These are phyloP conservation scores for Parnassius orleans DNA, from an alignment of 2,888 invertebrate genomes.

Conservation along the genomic window DNA sequence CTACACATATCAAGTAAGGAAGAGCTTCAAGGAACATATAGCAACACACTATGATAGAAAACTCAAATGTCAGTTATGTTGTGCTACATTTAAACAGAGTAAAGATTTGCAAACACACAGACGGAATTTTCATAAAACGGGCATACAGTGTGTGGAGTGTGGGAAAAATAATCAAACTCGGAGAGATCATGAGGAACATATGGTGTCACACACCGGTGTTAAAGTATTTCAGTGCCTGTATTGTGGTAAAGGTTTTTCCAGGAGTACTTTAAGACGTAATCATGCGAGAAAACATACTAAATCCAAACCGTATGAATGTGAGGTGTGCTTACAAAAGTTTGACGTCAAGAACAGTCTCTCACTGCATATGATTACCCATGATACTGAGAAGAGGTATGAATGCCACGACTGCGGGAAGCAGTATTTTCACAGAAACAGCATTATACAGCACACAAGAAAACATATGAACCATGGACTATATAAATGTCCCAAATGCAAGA, in stretches of 20 bases:
- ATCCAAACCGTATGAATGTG: constrained; percentile 35
- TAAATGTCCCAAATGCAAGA: constrained; percentile 32
- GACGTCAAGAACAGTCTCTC: constrained; percentile 22
- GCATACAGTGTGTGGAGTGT: constrained; percentile 31
- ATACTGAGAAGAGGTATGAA: constrained; percentile 20
- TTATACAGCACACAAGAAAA: constrained; percentile 28
- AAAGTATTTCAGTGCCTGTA: constrained; percentile 42
- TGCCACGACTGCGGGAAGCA: constrained; percentile 36
- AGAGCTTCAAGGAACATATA: constrained; percentile 34
- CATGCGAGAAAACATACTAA: constrained; percentile 40
- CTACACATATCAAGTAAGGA: constrained; percentile 13
- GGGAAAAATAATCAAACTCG: constrained; percentile 16
- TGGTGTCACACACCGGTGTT: constrained; percentile 39
- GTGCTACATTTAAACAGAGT: constrained; percentile 1
- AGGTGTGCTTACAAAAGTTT: constrained; percentile 31
- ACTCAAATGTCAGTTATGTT: constrained; percentile 24
- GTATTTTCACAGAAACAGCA: constrained; percentile 15
- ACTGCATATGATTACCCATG: constrained; percentile 33
- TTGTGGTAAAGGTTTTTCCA: constrained; percentile 40
- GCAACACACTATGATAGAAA: constrained; percentile 34
- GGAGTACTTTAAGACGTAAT: not conserved
- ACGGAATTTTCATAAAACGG: constrained; percentile 1
- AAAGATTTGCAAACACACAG: constrained; percentile 15
- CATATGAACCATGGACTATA: constrained; percentile 33
- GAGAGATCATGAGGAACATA: constrained; percentile 31